phyloP scores from a whole-genome alignment of 2,888 invertebrate species.

The Artemia sp. region DNA sequence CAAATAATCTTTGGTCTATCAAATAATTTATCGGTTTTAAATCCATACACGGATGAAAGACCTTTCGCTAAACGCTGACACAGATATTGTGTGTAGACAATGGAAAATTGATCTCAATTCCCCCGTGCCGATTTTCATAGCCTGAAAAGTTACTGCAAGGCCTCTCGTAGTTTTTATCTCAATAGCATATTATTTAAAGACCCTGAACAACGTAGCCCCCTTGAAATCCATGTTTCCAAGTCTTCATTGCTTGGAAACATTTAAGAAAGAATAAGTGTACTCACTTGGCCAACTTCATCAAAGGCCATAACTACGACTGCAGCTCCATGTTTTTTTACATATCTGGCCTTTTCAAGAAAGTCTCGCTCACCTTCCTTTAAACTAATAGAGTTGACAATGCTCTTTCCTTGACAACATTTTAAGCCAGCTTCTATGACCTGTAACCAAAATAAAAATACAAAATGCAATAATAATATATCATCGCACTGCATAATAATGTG shows the following conservation, averaged over 20 bases:
- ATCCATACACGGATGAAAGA: too few species aligned
- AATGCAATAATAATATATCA: too few species aligned
- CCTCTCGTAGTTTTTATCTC: too few species aligned
- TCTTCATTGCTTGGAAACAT: neutral
- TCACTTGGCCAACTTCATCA: slow-evolving; percentile 41
- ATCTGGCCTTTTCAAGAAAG: slow-evolving; percentile 37
- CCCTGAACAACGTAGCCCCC: neutral
- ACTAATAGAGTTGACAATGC: slow-evolving; percentile 42
- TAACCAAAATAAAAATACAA: slow-evolving; percentile 9
- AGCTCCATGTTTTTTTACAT: slow-evolving; percentile 38
- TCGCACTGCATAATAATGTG: too few species aligned
- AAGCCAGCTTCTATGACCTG: slow-evolving; percentile 39
- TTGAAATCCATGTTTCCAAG: too few species aligned
- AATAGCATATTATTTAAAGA: neutral
- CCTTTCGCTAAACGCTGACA: too few species aligned
- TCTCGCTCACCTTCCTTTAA: slow-evolving; percentile 41
- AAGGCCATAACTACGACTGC: slow-evolving; percentile 44
- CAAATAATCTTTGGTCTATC: too few species aligned
- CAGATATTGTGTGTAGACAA: too few species aligned
- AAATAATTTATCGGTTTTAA: too few species aligned
- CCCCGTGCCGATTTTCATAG: too few species aligned
- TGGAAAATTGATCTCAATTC: too few species aligned
- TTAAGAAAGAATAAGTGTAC: neutral
- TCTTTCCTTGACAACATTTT: slow-evolving; percentile 40
- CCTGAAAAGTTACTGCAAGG: too few species aligned